Evolutionary conservation across 2,113 vertebrate species (phyloP).

Genomic region (Triplophysa dalaica): DNA sequence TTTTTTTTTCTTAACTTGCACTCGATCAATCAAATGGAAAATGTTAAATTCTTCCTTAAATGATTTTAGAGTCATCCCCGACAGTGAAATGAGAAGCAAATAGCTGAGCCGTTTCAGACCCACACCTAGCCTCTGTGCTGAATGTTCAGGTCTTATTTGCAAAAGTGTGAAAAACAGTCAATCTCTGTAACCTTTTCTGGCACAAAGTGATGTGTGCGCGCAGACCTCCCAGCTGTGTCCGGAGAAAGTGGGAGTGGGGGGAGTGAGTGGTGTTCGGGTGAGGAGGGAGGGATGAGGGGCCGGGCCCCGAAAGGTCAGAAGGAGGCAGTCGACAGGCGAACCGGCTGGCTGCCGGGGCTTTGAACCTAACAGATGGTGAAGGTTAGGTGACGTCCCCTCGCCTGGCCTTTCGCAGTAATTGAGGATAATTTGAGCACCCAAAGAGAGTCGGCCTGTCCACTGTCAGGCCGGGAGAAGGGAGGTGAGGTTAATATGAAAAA

Average conservation of each 20-base stretch:
- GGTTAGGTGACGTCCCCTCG: conserved; percentile 96
- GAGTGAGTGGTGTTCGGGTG: conserved; percentile 60
- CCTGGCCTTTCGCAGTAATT: conserved; percentile 95
- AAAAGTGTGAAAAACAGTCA: conserved; percentile 65
- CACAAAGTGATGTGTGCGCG: conserved; percentile 71
- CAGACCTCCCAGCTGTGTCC: conserved; percentile 70
- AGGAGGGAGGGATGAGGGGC: conserved; percentile 64
- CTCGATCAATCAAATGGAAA: too few relatives aligned
- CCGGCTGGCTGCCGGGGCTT: conserved; percentile 76
- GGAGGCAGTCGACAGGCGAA: conserved; percentile 81
- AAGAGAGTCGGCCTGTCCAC: conserved; percentile 89
- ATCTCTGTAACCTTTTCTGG: conserved; percentile 66
- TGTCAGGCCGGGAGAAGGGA: conserved; percentile 83
- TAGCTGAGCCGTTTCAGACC: conserved; percentile 52
- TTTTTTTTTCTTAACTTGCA: too few relatives aligned
- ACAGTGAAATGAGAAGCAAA: not conserved
- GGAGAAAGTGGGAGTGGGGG: conserved; percentile 59
- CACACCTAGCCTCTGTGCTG: conserved; percentile 58
- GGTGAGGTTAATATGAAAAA: conserved; percentile 94
- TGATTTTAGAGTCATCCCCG: not conserved
- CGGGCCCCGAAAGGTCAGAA: conserved; percentile 82
- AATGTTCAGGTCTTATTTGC: conserved; percentile 72
- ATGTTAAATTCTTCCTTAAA: too few relatives aligned
- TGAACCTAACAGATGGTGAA: conserved; percentile 97
- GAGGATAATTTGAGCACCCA: conserved; percentile 95